Base-by-base conservation (phyloP, 2,888 invertebrate species). In the Rotaria macrura region DNA sequence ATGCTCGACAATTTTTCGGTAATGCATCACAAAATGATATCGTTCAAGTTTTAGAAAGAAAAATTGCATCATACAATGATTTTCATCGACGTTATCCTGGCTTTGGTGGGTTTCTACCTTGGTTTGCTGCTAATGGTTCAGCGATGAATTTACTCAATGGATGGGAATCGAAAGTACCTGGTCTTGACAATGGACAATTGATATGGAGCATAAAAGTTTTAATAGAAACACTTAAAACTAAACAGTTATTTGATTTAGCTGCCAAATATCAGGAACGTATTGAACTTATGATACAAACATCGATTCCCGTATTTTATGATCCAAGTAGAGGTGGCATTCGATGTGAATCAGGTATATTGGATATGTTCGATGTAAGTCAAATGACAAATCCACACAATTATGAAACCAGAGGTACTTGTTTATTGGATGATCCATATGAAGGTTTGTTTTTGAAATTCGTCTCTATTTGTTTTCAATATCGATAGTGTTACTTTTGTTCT, bases 41-140 rank as follows among this genome's bases (percentile, higher is more conserved):
- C 25, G n/a, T 79, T 2, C 1, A 79, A 10, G 43, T 79, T 79
- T 38, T 79, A 38, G 43, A 38, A 40, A 79, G 25, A 43, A 79
- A 79, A 79, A 79, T 79, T 23, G 23, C 40, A 25, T 79, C 74
- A 10, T 79, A 79, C 43, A 25, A 79, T 79, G 74, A 79, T 43
- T 79, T 79, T 40, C 38, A 79, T 43, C 74, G 74, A 79, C 74
- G 74, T 25, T 79, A 79, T 79, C 74, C 74, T 9, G 74, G 74
- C 25, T 79, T 79, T 14, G 74, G 74, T 9, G 74, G 74, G 0
- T 79, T 79, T 79, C n/a, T 79, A 43, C 74, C 74, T 23, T 79
- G 74, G 74, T 79, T 79, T 79, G 74, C 74, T 23, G 74, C 74
- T 14, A 79, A 79, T 79, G 74, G 74, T 43, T 25, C 74, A 25